A percentile compares a stretch with the other conserved stretches of the same genome.
Evolutionary conservation across 2,888 invertebrate genomes (phyloP).

Genomic region (Nebria salina): DNA sequence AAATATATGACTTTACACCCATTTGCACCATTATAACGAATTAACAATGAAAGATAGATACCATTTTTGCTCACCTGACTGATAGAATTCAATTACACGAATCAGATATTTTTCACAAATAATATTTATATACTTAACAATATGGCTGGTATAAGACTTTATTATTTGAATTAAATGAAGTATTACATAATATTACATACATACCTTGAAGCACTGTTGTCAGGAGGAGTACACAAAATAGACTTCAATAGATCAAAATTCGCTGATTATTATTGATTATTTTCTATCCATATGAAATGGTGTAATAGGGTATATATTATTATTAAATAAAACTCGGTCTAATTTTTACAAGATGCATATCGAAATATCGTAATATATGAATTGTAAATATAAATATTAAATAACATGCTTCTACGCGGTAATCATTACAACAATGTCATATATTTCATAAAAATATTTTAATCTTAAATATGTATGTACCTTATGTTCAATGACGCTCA

Average conservation of each 20-base stretch:
- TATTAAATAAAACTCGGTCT: conserved; percentile 8
- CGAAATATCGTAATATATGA: conserved; percentile 7
- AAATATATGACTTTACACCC: conserved; percentile 7
- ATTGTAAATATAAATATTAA: conserved; percentile 4
- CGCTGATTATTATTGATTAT: no score
- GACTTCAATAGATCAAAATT: no score
- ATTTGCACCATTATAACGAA: neutral
- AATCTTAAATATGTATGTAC: conserved; percentile 29
- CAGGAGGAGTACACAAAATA: no score
- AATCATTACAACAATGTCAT: conserved; percentile 11
- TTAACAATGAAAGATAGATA: no score
- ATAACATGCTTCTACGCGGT: neutral
- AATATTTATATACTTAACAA: no score
- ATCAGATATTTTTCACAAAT: no score
- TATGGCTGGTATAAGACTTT: no score
- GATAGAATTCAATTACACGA: no score
- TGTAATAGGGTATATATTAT: neutral
- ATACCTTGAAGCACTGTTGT: no score
- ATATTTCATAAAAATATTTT: conserved; percentile 32
- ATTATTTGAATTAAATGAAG: no score
- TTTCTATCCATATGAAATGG: neutral
- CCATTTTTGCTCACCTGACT: no score
- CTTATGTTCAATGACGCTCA: conserved; percentile 32
- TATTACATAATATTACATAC: no score
- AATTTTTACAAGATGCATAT: conserved; percentile 19